Conservation (phyloP, 2,888 invertebrate genomes). For the Pachydiplax longipennis region DNA sequence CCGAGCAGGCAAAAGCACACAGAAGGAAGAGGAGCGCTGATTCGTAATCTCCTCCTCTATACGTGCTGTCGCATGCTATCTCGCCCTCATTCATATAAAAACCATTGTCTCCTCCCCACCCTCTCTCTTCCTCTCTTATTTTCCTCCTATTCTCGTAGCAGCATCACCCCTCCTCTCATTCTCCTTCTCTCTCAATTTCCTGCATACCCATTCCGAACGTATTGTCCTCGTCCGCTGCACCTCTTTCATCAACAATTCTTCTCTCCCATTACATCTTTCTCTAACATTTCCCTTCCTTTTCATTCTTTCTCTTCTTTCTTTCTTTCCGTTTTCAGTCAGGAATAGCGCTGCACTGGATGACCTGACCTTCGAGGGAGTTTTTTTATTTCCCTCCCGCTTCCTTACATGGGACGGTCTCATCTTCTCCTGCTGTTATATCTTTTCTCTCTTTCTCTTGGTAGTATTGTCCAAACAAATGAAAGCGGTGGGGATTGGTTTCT, state of each 20-base stretch:
- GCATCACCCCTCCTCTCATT: not conserved
- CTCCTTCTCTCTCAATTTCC: conserved; percentile 6
- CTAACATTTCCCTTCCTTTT: not conserved
- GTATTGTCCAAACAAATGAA: conserved; percentile 39
- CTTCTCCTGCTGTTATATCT: conserved; percentile 4
- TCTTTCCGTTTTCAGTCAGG: not conserved
- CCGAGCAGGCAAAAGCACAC: not conserved
- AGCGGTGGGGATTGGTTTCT: conserved; percentile 27
- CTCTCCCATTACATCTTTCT: conserved; percentile 14
- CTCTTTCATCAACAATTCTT: conserved; percentile 20
- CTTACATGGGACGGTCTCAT: conserved; percentile 36
- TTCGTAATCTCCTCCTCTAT: conserved; percentile 40
- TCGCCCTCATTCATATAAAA: conserved; percentile 43
- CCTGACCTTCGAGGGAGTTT: conserved; percentile 27
- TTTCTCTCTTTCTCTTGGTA: not conserved
- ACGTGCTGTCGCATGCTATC: conserved; percentile 45
- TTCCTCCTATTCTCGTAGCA: not conserved
- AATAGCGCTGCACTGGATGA: conserved; percentile 25
- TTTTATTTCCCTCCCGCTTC: not conserved
- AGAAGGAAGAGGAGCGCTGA: conserved; percentile 31
- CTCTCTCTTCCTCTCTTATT: not conserved
- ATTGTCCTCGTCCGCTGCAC: conserved; percentile 31
- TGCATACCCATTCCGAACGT: conserved; percentile 11
- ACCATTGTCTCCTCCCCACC: conserved; percentile 15
- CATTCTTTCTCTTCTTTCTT: not conserved